A percentile compares a stretch with the other conserved stretches of the same genome.
phyloP scores from a whole-genome alignment of 2,113 vertebrate genomes.

The Oncorhynchus gorbuscha region DNA sequence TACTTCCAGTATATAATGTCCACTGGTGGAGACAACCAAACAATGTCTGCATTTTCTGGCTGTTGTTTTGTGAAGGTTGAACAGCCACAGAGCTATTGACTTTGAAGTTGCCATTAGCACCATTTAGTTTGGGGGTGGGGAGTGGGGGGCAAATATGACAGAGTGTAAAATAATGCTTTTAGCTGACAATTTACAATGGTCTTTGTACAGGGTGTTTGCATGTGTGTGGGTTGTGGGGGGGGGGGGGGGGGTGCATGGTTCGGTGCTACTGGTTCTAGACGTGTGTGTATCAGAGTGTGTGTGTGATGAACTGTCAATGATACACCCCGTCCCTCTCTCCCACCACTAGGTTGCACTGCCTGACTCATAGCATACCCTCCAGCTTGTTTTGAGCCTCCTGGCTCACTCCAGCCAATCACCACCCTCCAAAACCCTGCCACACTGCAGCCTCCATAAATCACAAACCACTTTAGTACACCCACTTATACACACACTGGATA shows the following conservation, averaged over 20 bases:
- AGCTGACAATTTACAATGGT: slow-evolving; percentile 27
- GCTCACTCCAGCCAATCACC: slow-evolving; percentile 51
- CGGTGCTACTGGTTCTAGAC: neutral
- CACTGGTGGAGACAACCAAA: neutral
- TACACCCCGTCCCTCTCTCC: slow-evolving; percentile 45
- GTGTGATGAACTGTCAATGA: slow-evolving; percentile 15
- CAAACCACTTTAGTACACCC: slow-evolving; percentile 46
- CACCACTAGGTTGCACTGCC: slow-evolving; percentile 75
- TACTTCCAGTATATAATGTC: neutral
- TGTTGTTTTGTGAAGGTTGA: slow-evolving; percentile 16
- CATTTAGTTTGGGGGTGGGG: slow-evolving; percentile 42
- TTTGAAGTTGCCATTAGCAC: slow-evolving; percentile 53
- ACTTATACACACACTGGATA: slow-evolving; percentile 38
- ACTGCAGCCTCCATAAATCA: slow-evolving; percentile 48
- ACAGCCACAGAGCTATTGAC: slow-evolving; percentile 34
- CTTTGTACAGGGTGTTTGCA: slow-evolving; percentile 11
- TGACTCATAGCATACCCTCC: slow-evolving; percentile 55
- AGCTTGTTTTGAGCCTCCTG: slow-evolving; percentile 55
- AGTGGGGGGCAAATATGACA: neutral
- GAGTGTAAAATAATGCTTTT: slow-evolving; percentile 39
- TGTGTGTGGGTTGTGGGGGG: slow-evolving; percentile 15
- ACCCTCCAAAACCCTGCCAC: slow-evolving; percentile 31
- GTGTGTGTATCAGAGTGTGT: slow-evolving; percentile 8
- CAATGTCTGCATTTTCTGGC: neutral
- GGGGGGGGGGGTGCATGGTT: neutral